phyloP scores from a whole-genome alignment of 2,797 vertebrate genomes.

The Phrynocephalus guinanensis region DNA sequence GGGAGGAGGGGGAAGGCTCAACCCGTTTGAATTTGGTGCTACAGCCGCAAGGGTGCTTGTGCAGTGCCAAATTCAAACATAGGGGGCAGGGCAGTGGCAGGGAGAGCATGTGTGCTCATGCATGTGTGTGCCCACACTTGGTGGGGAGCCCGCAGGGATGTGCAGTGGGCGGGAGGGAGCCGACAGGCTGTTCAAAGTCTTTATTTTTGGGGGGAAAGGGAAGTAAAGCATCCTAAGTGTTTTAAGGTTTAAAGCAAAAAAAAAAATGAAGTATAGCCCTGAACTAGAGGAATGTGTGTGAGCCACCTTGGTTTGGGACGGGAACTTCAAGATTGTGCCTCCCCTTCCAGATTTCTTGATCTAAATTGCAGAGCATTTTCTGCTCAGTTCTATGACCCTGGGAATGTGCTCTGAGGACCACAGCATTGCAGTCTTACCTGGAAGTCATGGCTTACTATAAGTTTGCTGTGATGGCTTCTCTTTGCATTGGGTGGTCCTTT shows the following conservation, averaged over 20 bases:
- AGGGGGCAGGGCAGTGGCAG: no score
- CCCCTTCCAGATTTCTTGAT: not conserved
- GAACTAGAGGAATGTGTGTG: no score
- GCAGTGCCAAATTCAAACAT: no score
- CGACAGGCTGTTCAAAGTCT: not conserved
- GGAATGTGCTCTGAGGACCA: not conserved
- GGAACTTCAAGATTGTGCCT: not conserved
- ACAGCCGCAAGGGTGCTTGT: no score
- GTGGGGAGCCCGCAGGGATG: no score
- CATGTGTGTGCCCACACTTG: no score
- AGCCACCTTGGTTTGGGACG: not conserved
- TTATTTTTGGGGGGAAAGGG: slow-evolving; percentile 43
- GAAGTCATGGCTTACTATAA: no score
- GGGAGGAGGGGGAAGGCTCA: no score
- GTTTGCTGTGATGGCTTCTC: not conserved
- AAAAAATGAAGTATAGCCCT: no score
- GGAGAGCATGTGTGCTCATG: no score
- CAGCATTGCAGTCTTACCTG: not conserved
- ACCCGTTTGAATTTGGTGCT: no score
- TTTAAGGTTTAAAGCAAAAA: slow-evolving; percentile 33
- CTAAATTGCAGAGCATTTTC: not conserved
- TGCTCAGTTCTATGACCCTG: not conserved
- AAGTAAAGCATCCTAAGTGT: not conserved
- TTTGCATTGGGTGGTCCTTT: not conserved
- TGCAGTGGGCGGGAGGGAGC: no score